phyloP scores from a whole-genome alignment of 2,113 vertebrate genomes.

The Climacteris rufus region DNA sequence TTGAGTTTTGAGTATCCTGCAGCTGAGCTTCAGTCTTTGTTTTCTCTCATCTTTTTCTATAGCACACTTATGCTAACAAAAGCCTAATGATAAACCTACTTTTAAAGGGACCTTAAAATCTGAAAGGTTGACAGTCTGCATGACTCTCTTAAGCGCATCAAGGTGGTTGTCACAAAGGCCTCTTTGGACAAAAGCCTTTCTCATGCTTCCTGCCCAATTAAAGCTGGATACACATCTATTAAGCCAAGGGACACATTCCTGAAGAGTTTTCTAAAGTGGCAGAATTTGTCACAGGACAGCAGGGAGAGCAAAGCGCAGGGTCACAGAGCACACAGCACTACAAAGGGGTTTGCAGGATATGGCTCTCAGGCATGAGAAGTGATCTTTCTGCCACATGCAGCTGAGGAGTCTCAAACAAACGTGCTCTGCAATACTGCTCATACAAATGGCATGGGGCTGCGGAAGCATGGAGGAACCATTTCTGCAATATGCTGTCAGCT shows the following conservation, averaged over 20 bases:
- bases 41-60: not conserved
- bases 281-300: not conserved
- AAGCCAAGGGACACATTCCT: not conserved
- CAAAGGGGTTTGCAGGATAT: not conserved
- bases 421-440: not conserved
- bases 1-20: not conserved
- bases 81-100: not conserved
- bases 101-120: not conserved
- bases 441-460: not conserved
- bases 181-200: not conserved
- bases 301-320: not conserved
- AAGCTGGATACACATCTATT: not conserved
- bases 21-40: not conserved
- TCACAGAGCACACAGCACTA: not conserved
- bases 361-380: not conserved
- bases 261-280: not conserved
- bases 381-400: not conserved
- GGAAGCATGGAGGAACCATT: not conserved
- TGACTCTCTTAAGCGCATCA: not conserved
- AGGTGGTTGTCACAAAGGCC: not conserved
- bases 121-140: not conserved
- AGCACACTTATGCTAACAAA: not conserved
- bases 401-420: not conserved
- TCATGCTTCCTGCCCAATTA: not conserved
- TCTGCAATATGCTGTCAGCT: not conserved